Conservation (phyloP, 2,888 invertebrate genomes). For the Ennomos erosarius region DNA sequence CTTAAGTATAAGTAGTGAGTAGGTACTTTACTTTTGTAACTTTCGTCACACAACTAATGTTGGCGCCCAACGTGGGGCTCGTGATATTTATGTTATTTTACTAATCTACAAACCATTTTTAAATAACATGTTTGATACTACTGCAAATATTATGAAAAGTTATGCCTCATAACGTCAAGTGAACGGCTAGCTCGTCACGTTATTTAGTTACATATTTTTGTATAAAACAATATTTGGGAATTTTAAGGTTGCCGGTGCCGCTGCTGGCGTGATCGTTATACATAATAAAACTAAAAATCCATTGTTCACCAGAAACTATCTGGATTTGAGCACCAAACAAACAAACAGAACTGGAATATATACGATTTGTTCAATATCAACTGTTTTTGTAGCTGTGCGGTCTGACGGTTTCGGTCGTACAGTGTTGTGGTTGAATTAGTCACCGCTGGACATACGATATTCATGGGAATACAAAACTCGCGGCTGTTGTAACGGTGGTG, state of each 20-base stretch:
- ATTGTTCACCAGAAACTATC: not conserved
- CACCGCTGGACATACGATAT: slow-evolving; percentile 54
- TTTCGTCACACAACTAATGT: not conserved
- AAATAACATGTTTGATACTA: too few species aligned
- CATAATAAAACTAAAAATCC: too few species aligned
- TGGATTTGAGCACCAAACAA: slow-evolving; percentile 3
- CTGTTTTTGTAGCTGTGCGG: slow-evolving; percentile 33
- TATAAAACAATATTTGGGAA: too few species aligned
- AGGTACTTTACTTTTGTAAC: not conserved
- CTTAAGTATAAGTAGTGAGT: not conserved
- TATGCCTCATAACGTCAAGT: too few species aligned
- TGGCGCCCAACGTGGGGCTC: slow-evolving; percentile 2
- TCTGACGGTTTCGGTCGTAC: slow-evolving; percentile 41
- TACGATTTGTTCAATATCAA: slow-evolving; percentile 31
- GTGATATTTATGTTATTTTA: not conserved
- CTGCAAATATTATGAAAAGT: too few species aligned
- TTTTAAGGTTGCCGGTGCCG: too few species aligned
- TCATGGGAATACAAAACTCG: slow-evolving; percentile 54
- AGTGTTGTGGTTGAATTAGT: slow-evolving; percentile 59
- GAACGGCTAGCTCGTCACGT: too few species aligned
- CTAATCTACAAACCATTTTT: too few species aligned
- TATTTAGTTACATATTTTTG: too few species aligned
- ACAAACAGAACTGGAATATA: slow-evolving; percentile 7
- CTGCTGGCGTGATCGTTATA: too few species aligned
- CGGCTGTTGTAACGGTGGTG: slow-evolving; percentile 3